Evolutionary conservation across 2,888 invertebrate genomes (phyloP).

Genomic region (Trachelus iudaicus): DNA sequence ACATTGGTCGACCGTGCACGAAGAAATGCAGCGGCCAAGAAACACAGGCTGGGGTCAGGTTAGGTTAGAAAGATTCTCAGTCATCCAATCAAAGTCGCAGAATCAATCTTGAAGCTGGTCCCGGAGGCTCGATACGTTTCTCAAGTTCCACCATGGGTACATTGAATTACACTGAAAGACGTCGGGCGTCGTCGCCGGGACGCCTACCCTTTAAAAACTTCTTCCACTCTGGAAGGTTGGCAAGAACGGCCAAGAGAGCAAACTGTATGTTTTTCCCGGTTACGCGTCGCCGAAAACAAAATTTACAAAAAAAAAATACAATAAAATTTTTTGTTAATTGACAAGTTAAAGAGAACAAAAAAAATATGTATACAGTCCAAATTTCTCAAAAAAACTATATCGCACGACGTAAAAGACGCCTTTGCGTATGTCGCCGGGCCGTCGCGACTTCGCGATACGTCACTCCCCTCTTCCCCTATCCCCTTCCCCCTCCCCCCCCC

Average conservation of each 20-base stretch:
- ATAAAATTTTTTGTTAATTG: background rate
- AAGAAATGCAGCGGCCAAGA: background rate
- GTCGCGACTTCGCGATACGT: background rate
- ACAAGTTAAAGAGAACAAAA: background rate
- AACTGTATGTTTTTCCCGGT: background rate
- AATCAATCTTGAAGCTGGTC: background rate
- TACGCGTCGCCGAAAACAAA: background rate
- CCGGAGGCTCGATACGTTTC: background rate
- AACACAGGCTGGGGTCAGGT: too few relatives aligned
- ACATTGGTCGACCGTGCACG: background rate
- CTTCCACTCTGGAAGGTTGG: slow-evolving; percentile 19
- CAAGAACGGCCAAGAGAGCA: background rate
- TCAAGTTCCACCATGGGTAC: background rate
- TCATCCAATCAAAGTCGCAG: background rate
- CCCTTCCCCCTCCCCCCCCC: too few relatives aligned
- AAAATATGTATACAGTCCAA: too few relatives aligned
- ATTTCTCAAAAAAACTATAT: too few relatives aligned
- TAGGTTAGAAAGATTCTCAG: background rate
- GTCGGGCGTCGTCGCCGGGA: background rate
- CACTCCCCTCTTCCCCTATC: background rate
- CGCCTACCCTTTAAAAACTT: background rate
- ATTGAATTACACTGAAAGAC: background rate
- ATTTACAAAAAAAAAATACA: background rate
- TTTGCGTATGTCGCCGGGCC: background rate
- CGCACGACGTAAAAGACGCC: too few relatives aligned